Conservation (phyloP, 2,797 vertebrate species). For the Cuculus canorus region DNA sequence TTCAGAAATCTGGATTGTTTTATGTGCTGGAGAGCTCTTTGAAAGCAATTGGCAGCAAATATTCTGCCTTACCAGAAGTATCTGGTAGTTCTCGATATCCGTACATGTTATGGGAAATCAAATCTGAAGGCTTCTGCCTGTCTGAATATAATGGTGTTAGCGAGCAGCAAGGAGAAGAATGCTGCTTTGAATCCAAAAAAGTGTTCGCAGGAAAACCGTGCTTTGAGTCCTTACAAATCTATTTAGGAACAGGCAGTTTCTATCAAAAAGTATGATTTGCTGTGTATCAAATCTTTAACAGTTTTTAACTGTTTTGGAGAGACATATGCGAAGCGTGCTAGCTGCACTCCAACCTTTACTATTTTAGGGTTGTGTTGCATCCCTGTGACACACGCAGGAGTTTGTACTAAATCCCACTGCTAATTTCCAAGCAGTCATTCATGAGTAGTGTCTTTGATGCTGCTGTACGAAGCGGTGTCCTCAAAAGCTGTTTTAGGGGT, state of each 20-base stretch:
- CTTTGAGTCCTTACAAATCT: neutral
- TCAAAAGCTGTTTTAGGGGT: neutral
- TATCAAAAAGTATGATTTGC: neutral
- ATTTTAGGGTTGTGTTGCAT: neutral
- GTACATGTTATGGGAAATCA: fast-evolving
- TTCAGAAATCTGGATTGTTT: neutral
- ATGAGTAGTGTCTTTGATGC: neutral
- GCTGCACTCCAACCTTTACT: neutral
- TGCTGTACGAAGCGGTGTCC: neutral
- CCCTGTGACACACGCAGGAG: neutral
- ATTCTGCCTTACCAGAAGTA: neutral
- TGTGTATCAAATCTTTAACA: neutral
- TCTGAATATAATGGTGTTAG: neutral
- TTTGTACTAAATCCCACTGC: neutral
- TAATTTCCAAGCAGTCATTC: neutral
- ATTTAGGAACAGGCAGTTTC: neutral
- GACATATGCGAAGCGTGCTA: neutral
- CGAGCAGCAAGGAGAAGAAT: neutral
- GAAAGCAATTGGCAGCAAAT: neutral
- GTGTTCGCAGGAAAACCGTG: neutral
- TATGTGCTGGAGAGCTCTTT: neutral
- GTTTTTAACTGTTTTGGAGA: neutral
- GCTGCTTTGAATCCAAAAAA: neutral
- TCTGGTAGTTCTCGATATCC: neutral
- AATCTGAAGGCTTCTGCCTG: neutral